Percentiles rank a stretch among this genome's conserved stretches.
Evolutionary conservation across 2,113 vertebrate species (phyloP).

Genomic region (Ia io): DNA sequence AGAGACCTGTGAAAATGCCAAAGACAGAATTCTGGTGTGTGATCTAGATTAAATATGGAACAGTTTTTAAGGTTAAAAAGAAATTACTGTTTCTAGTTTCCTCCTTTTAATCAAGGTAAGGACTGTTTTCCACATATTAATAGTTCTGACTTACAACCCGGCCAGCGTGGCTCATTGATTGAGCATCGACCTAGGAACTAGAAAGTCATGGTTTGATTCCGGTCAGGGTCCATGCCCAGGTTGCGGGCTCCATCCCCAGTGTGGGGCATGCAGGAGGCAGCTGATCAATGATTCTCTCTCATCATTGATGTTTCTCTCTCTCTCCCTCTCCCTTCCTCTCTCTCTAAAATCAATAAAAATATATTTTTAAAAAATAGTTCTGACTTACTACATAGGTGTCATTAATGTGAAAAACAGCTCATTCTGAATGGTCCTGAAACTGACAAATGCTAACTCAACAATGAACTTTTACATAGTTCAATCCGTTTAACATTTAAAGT

Average conservation of each 20-base stretch:
- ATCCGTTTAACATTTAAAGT: neutral
- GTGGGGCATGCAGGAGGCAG: no score
- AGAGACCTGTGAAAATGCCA: neutral
- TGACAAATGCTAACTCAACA: neutral
- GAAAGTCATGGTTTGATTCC: no score
- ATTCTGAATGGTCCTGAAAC: neutral
- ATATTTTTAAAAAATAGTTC: neutral
- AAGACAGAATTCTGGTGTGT: neutral
- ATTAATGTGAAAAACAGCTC: neutral
- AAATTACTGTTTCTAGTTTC: neutral
- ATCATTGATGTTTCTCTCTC: no score
- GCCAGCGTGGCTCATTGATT: no score
- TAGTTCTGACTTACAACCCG: neutral
- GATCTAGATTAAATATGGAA: neutral
- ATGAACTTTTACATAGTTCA: constrained; percentile 7
- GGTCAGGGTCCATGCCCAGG: no score
- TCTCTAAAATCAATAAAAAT: no score
- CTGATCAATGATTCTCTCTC: no score
- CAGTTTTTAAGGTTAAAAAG: neutral
- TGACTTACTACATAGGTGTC: neutral
- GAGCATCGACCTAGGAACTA: no score
- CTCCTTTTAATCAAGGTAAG: neutral
- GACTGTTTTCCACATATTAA: neutral
- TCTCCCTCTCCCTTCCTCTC: no score
- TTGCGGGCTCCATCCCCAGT: no score